These are phyloP conservation scores for Mustela nigripes DNA, from an alignment of 2,113 vertebrate species.

Conservation along the genomic window DNA sequence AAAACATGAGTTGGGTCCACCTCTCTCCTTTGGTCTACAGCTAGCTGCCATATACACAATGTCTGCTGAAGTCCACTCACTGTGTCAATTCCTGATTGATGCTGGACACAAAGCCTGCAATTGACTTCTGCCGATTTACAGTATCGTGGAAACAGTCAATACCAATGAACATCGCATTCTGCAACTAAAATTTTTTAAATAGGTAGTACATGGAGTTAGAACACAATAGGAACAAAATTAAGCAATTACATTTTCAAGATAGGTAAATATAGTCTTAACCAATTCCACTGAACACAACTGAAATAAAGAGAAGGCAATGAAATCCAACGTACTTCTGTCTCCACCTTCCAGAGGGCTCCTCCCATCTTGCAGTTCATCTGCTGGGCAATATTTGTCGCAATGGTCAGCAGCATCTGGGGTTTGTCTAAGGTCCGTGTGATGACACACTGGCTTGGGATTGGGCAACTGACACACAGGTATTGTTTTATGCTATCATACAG, in stretches of 20 bases:
- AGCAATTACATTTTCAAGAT: not conserved
- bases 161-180: slow-evolving; percentile 93
- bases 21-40: not conserved
- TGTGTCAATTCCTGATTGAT: slow-evolving; percentile 91
- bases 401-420: slow-evolving; percentile 87
- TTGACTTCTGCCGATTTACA: slow-evolving; percentile 87
- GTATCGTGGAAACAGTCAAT: slow-evolving; percentile 96
- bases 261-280: not conserved
- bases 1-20: too few relatives aligned
- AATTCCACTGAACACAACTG: not conserved
- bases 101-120: slow-evolving; percentile 94
- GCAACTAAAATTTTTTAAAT: slow-evolving; percentile 87
- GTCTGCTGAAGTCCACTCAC: slow-evolving; percentile 82
- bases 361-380: slow-evolving; percentile 97
- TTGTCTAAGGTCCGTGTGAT: slow-evolving; percentile 89
- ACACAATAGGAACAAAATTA: not conserved
- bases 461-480: slow-evolving; percentile 92
- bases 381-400: slow-evolving; percentile 93
- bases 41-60: too few relatives aligned
- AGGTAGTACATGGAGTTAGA: not conserved
- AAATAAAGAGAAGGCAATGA: not conserved
- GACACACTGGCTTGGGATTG: slow-evolving; percentile 95
- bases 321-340: slow-evolving; percentile 90
- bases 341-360: slow-evolving; percentile 95
- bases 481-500: slow-evolving; percentile 94